Percentiles rank a stretch among this genome's conserved stretches.
Evolutionary conservation across 2,888 invertebrate species (phyloP).

Genomic region (Melanargia galathea): DNA sequence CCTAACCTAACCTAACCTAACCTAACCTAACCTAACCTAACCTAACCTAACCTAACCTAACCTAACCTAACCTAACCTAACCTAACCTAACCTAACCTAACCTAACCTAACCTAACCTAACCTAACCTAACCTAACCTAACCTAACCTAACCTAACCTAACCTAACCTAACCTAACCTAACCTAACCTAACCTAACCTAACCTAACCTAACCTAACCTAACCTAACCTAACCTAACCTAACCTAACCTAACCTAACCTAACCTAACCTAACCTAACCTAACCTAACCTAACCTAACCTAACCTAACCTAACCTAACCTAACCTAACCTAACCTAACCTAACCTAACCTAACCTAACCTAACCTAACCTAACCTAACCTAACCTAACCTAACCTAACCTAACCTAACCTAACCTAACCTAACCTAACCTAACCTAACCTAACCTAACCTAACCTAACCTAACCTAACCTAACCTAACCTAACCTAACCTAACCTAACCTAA

Average conservation of each 20-base stretch:
- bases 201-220: conserved; percentile 40
- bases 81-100: conserved; percentile 40
- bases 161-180: conserved; percentile 40
- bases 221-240: conserved; percentile 40
- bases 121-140: conserved; percentile 38
- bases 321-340: conserved; percentile 41
- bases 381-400: conserved; percentile 41
- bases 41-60: conserved; percentile 43
- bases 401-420: conserved; percentile 41
- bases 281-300: conserved; percentile 40
- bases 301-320: conserved; percentile 41
- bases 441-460: conserved; percentile 42
- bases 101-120: conserved; percentile 38
- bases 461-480: conserved; percentile 41
- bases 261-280: conserved; percentile 41
- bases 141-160: conserved; percentile 39
- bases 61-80: conserved; percentile 39
- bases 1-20: conserved; percentile 43
- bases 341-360: conserved; percentile 41
- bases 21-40: conserved; percentile 47
- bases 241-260: conserved; percentile 41
- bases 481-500: conserved; percentile 42
- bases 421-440: conserved; percentile 41
- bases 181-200: conserved; percentile 45
- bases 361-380: conserved; percentile 41